Conservation (phyloP, 2,797 vertebrate genomes). For the Monodelphis domestica region DNA sequence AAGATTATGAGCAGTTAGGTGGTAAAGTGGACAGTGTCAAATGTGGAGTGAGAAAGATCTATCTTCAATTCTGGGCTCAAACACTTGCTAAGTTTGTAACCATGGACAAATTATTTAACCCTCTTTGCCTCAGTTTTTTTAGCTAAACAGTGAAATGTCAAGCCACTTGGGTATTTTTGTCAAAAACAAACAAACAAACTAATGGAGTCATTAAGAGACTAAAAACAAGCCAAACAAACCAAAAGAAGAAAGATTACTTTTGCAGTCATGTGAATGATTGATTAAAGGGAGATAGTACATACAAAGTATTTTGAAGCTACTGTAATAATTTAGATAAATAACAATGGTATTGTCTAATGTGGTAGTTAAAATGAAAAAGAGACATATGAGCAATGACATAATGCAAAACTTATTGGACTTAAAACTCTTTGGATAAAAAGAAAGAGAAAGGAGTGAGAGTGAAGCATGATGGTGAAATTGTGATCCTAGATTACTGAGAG, state of each 20-base stretch:
- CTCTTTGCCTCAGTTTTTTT: not conserved
- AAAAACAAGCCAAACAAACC: not conserved
- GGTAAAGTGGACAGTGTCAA: accelerated
- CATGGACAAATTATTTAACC: not conserved
- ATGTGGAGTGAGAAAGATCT: not conserved
- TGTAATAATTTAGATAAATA: not conserved
- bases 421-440: not conserved
- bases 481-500: not conserved
- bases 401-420: not conserved
- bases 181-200: not conserved
- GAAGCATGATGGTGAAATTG: not conserved
- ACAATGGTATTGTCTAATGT: not conserved
- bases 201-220: not conserved
- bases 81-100: not conserved
- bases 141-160: not conserved
- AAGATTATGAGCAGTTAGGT: not conserved
- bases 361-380: not conserved
- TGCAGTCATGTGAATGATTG: not conserved
- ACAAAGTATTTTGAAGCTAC: not conserved
- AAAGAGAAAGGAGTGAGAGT: not conserved
- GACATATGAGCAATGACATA: not conserved
- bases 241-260: not conserved
- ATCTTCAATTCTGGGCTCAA: not conserved
- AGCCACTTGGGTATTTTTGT: not conserved
- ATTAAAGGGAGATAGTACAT: not conserved